These are phyloP conservation scores for Oreortyx pictus DNA, from an alignment of 2,797 vertebrate species.

Conservation along the genomic window DNA sequence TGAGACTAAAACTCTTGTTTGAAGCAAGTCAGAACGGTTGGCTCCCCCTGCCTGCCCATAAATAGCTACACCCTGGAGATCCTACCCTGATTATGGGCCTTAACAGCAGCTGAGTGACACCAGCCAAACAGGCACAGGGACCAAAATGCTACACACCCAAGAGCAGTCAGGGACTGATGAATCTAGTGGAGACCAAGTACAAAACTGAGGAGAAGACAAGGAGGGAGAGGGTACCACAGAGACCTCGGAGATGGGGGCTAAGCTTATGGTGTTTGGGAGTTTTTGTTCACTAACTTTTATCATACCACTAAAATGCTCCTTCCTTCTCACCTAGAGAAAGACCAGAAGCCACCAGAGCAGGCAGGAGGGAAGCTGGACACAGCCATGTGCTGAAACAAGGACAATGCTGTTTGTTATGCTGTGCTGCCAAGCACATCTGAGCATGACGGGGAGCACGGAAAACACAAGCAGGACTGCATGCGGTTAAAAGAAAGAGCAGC, in stretches of 20 bases:
- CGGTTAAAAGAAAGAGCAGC: neutral
- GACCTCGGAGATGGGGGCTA: neutral
- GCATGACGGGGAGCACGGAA: neutral
- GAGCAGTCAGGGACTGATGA: accelerated
- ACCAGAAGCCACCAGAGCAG: neutral
- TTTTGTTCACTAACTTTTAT: neutral
- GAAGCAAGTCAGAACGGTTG: slow-evolving; percentile 59
- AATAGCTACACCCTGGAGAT: slow-evolving; percentile 63
- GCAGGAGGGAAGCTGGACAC: neutral
- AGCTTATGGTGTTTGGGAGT: neutral
- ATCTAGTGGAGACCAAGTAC: neutral
- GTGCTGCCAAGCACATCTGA: neutral
- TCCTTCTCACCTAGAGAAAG: neutral
- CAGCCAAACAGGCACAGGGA: neutral
- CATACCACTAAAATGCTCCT: neutral
- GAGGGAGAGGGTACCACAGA: neutral
- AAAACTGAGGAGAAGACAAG: neutral
- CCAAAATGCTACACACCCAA: neutral
- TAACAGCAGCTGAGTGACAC: neutral
- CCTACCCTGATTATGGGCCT: slow-evolving; percentile 31
- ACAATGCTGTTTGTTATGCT: neutral
- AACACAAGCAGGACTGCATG: neutral
- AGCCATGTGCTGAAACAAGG: neutral
- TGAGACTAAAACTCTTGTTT: slow-evolving; percentile 65
- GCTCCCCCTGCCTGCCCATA: neutral